Percentiles rank a stretch among this genome's conserved stretches.
Evolutionary conservation across 2,113 vertebrate species (phyloP).

Genomic region (Onychostoma macrolepis): DNA sequence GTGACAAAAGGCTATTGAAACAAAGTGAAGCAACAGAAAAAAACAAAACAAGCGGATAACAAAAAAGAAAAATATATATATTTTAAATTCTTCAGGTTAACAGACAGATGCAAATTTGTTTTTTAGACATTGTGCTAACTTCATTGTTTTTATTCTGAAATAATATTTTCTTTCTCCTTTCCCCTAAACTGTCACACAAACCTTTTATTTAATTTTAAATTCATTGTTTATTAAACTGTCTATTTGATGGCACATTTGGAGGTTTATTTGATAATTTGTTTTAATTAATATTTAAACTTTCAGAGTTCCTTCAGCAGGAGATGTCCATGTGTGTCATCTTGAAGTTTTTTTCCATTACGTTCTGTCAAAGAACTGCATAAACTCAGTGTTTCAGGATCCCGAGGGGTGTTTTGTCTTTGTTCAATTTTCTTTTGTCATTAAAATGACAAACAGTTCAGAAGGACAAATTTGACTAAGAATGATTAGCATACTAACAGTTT

Average conservation of each 20-base stretch:
- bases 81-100: background rate
- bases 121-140: background rate
- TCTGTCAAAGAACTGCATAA: background rate
- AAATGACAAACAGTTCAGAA: conserved; percentile 40
- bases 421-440: conserved; percentile 32
- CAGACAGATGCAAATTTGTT: background rate
- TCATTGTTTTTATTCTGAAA: background rate
- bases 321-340: background rate
- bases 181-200: background rate
- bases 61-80: background rate
- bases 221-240: background rate
- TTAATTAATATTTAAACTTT: background rate
- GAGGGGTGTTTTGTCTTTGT: conserved; percentile 15
- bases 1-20: background rate
- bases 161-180: background rate
- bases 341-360: background rate
- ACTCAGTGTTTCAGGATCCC: background rate
- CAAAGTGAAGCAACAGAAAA: background rate
- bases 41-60: background rate
- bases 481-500: conserved; percentile 41
- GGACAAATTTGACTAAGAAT: conserved; percentile 44
- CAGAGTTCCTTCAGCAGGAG: background rate
- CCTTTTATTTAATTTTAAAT: background rate
- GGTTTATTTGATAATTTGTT: background rate
- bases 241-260: background rate